A percentile compares a stretch with the other conserved stretches of the same genome.
These are phyloP conservation scores for Octodonta nipae DNA, from an alignment of 2,888 invertebrate genomes.

Conservation along the genomic window DNA sequence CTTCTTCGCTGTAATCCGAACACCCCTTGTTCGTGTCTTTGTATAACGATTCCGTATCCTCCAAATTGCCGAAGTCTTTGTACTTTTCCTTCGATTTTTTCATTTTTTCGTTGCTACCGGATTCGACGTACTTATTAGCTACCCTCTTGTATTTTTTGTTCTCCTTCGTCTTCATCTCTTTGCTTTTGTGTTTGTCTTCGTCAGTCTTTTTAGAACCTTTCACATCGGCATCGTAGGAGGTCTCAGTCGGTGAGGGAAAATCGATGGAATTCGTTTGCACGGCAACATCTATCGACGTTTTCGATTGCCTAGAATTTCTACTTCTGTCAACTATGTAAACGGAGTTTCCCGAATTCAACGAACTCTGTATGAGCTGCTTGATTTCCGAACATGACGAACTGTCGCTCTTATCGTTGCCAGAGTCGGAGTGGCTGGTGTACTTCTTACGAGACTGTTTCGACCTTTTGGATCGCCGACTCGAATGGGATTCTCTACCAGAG, in stretches of 20 bases:
- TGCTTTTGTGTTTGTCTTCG: slow-evolving; percentile 21
- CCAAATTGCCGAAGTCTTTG: slow-evolving; percentile 20
- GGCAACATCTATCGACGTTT: slow-evolving; percentile 43
- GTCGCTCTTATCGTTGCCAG: slow-evolving; percentile 20
- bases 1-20: slow-evolving; percentile 15
- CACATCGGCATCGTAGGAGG: slow-evolving; percentile 11
- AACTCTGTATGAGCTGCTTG: slow-evolving; percentile 35
- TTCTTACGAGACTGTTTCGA: slow-evolving; percentile 17
- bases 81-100: slow-evolving; percentile 24
- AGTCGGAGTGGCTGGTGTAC: slow-evolving; percentile 20
- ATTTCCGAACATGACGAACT: slow-evolving; percentile 37
- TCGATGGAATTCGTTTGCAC: slow-evolving; percentile 46
- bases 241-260: slow-evolving; percentile 33
- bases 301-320: slow-evolving; percentile 34
- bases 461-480: slow-evolving; percentile 17
- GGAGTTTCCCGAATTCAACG: slow-evolving; percentile 37
- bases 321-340: slow-evolving; percentile 25
- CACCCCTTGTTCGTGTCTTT: slow-evolving; percentile 14
- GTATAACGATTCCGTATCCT: slow-evolving; percentile 18
- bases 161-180: slow-evolving; percentile 24
- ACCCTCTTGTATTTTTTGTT: slow-evolving; percentile 20
- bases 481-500: slow-evolving; percentile 20
- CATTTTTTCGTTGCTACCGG: slow-evolving; percentile 16
- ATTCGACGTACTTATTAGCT: slow-evolving; percentile 14
- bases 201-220: slow-evolving; percentile 18